A percentile compares a stretch with the other conserved stretches of the same genome.
These are phyloP conservation scores for Tetragonula carbonaria DNA, from an alignment of 2,888 invertebrate species.

Conservation along the genomic window DNA sequence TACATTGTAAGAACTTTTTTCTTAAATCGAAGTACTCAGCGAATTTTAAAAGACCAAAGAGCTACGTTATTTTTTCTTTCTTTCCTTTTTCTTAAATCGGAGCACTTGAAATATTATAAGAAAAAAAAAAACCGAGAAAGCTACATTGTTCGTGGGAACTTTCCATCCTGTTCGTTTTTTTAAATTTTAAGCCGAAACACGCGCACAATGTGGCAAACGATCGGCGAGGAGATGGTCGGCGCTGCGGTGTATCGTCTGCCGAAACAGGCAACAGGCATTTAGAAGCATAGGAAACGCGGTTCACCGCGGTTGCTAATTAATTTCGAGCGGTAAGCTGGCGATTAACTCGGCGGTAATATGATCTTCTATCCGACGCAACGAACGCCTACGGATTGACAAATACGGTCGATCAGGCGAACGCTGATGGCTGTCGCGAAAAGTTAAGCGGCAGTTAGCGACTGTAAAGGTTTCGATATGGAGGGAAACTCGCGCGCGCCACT, in stretches of 20 bases:
- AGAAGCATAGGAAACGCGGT: slow-evolving; percentile 53
- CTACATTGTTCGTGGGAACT: neutral
- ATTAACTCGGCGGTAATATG: slow-evolving; percentile 54
- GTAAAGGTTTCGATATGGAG: neutral
- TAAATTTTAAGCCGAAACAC: neutral
- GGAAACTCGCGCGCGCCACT: neutral
- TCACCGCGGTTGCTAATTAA: slow-evolving; percentile 56
- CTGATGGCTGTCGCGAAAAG: slow-evolving; percentile 30
- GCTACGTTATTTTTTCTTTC: no score
- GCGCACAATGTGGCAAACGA: slow-evolving; percentile 1
- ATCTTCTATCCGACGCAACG: slow-evolving; percentile 34
- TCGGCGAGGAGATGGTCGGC: neutral
- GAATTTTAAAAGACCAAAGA: no score
- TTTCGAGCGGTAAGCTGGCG: slow-evolving; percentile 57
- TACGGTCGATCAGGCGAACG: slow-evolving; percentile 33
- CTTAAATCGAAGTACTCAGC: no score
- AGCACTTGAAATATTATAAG: no score
- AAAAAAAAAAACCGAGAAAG: no score
- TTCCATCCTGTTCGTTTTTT: neutral
- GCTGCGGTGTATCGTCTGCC: slow-evolving; percentile 33
- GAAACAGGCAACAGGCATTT: slow-evolving; percentile 48
- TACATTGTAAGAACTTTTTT: no score
- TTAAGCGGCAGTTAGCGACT: slow-evolving; percentile 30
- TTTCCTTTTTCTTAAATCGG: no score
- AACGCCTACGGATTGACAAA: slow-evolving; percentile 50